A percentile compares a stretch with the other conserved stretches of the same genome.
Conservation (phyloP, 2,797 vertebrate species). For the Spinibarbus caldwelli region DNA sequence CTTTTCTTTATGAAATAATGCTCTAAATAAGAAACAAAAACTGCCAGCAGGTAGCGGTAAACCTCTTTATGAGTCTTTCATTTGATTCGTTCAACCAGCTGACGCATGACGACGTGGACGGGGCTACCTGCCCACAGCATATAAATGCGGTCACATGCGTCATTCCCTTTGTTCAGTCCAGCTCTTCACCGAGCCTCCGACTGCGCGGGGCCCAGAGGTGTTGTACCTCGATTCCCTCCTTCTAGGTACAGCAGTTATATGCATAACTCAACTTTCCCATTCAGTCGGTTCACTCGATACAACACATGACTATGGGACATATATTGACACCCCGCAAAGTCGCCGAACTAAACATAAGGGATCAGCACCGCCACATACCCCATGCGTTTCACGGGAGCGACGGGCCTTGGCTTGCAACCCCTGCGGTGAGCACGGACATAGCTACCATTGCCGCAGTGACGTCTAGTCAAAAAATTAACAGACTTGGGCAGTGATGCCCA, state of each 20-base stretch:
- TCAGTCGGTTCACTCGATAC: not conserved
- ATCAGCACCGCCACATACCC: not conserved
- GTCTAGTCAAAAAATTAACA: not conserved
- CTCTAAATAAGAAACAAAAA: too few relatives aligned
- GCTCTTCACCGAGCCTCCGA: not conserved
- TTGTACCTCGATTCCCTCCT: not conserved
- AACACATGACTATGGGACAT: not conserved
- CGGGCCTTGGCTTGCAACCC: not conserved
- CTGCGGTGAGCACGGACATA: not conserved
- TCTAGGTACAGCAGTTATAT: not conserved
- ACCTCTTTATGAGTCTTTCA: too few relatives aligned
- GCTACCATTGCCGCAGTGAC: not conserved
- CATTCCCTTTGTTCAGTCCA: too few relatives aligned
- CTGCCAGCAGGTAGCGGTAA: too few relatives aligned
- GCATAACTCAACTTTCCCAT: not conserved
- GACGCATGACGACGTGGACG: not conserved
- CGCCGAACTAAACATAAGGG: not conserved
- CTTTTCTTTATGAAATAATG: too few relatives aligned
- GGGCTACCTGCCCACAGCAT: not conserved
- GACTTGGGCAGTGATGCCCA: not conserved
- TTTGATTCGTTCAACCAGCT: too few relatives aligned
- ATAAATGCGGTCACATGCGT: too few relatives aligned
- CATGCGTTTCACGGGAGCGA: not conserved
- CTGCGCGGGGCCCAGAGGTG: not conserved
- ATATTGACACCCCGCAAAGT: not conserved